Base-by-base conservation (phyloP, 2,113 vertebrate species). In the Solea solea region DNA sequence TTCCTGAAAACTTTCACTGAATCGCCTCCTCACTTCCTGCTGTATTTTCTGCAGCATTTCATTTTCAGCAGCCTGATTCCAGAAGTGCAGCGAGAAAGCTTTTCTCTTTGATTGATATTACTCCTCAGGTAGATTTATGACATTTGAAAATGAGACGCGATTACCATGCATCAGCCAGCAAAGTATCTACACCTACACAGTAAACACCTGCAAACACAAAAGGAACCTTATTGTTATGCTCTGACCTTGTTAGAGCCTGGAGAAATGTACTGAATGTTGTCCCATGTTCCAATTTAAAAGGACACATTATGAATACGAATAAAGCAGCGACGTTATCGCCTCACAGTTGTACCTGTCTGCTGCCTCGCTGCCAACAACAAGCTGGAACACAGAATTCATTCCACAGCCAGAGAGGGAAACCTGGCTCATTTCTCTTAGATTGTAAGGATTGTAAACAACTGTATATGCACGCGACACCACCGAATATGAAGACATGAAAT, bases 71-170 rank as follows among this genome's bases (percentile, higher is more conserved):
- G 12, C 46, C 40, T 54, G 55, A 81, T 42, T 72, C 53, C 72
- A 64, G 55, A 14, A 49, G 10, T n/a, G 51, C 46, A 62, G 61
- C 12, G 16, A n/a, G 63, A 54, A 25, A n/a, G 45, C 10, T 69
- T 65, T 65, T 64, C 56, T 46, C 12, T 70, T 13, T 80, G 78
- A 82, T 46, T 69, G 62, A 84, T 61, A 57, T 67, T 34, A 40
- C 39, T 69, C 59, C 71, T 76, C 53, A 69, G 11, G 59, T 34
- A 65, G 59, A 88, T 61, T 57, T 64, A 78, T 62, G 60, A 60
- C 42, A 75, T 63, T 65, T 75, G 14, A 56, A 74, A 66, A 69
- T 21, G 60, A 74, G 16, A 55, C 39, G 52, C 65, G 6, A 42
- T 57, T 55, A 45, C 42, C 57, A 65, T 48, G 44, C 55, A 63